Evolutionary conservation across 2,113 vertebrate genomes (phyloP).

Genomic region (Dolichallabes microphthalmus): DNA sequence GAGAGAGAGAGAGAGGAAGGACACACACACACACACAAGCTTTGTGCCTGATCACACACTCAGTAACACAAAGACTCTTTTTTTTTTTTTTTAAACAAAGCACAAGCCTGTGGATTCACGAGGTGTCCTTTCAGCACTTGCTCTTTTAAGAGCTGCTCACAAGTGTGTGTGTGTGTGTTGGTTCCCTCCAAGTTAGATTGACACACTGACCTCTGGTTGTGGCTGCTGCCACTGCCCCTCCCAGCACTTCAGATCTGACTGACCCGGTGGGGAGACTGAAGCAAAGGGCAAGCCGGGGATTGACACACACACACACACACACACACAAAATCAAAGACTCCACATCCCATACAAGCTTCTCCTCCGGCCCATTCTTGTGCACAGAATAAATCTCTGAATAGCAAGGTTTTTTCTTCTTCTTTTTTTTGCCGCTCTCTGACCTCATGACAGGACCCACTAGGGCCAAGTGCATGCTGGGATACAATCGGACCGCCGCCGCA

Average conservation of each 20-base stretch:
- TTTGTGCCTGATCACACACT: constrained; percentile 46
- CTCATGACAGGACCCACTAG: not conserved
- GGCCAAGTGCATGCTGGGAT: constrained; percentile 34
- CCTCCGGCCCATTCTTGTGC: not conserved
- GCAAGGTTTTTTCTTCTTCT: not conserved
- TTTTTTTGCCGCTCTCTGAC: constrained; percentile 22
- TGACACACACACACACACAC: constrained; percentile 31
- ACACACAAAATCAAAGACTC: not conserved
- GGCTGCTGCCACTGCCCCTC: constrained; percentile 42
- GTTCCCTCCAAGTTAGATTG: constrained; percentile 27
- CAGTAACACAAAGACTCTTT: constrained; percentile 37
- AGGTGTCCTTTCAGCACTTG: constrained; percentile 45
- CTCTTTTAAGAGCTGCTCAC: constrained; percentile 41
- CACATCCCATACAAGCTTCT: not conserved
- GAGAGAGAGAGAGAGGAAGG: constrained; percentile 26
- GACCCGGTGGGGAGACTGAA: constrained; percentile 27
- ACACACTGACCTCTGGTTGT: constrained; percentile 43
- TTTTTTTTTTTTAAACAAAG: constrained; percentile 26
- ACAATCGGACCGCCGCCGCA: not conserved
- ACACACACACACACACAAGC: constrained; percentile 37
- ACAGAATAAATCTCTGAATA: constrained; percentile 7
- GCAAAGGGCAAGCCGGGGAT: constrained; percentile 23
- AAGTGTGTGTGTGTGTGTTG: constrained; percentile 28
- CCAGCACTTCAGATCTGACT: constrained; percentile 43
- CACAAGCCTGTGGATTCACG: constrained; percentile 39